Base-by-base conservation (phyloP, 2,888 invertebrate genomes). In the Octonoba sinensis region DNA sequence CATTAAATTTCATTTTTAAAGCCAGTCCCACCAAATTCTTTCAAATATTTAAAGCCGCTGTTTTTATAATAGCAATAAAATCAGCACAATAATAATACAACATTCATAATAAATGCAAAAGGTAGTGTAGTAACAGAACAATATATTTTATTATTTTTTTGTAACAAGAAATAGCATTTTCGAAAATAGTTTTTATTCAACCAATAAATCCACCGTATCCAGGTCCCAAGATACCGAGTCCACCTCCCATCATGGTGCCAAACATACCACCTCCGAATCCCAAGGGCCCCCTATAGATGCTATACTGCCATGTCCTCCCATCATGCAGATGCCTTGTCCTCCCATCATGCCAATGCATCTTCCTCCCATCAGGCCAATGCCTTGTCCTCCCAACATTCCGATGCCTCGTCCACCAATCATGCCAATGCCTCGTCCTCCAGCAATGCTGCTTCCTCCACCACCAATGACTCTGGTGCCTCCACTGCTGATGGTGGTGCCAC, bases 291-390 rank as follows among this genome's bases (percentile, higher is more conserved):
- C n/a, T n/a, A n/a, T n/a, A n/a, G n/a, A n/a, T n/a, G n/a, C n/a
- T n/a, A n/a, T n/a, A n/a, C n/a, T n/a, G n/a, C n/a, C n/a, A n/a
- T n/a, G n/a, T n/a, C 44, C 56, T 4, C 69, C 69, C 66, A 66
- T 66, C n/a, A 13, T 54, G 16, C 64, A 44, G 11, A 44, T 22
- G 47, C 66, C 66, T 22, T 4, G 47, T 0, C 71, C 62, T 60
- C 60, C 71, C 22, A 60, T 27, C 71, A 60, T 71, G 0, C 57
- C 20, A 49, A 44, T 59, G 13, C 60, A 59, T 22, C 20, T 12
- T 57, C 62, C 71, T 46, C 44, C 57, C 71, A 72, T 72, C 22
- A 72, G 22, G 2, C 65, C 65, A 20, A 65, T 18, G n/a, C n/a
- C n/a, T 47, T 56, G 18, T 18, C 67, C 67, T 67, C 67, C 67